Conservation (phyloP, 37 sponge, comb jelly and placozoan genomes). For the Beroe ovata region DNA sequence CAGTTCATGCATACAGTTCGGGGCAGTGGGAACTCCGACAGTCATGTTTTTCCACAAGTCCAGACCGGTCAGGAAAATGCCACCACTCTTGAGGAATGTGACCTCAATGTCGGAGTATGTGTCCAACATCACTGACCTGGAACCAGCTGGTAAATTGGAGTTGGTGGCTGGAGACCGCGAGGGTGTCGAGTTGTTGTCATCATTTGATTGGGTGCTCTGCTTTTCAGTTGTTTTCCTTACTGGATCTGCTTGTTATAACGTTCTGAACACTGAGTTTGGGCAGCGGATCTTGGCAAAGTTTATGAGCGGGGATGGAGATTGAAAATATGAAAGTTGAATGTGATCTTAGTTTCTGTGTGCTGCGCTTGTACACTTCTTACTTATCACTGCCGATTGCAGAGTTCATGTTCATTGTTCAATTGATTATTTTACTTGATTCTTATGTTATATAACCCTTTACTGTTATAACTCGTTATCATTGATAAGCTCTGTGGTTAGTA, state of each 20-base stretch:
- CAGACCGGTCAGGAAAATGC: constrained; percentile 10
- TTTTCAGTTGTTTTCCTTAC: constrained; percentile 16
- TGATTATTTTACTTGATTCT: too few species aligned
- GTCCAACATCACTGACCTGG: constrained; percentile 32
- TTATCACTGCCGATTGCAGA: too few species aligned
- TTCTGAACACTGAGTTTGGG: background rate
- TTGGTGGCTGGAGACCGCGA: background rate
- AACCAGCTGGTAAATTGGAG: background rate
- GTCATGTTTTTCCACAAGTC: constrained; percentile 54
- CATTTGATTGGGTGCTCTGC: constrained; percentile 30
- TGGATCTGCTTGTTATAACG: constrained; percentile 36
- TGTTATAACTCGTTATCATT: too few species aligned
- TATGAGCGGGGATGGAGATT: too few species aligned
- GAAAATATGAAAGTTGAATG: too few species aligned
- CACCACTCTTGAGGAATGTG: background rate
- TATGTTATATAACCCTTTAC: too few species aligned
- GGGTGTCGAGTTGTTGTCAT: constrained; percentile 5
- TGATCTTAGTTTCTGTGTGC: too few species aligned
- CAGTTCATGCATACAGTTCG: constrained; percentile 58
- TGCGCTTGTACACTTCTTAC: too few species aligned
- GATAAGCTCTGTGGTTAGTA: too few species aligned
- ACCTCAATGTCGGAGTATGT: constrained; percentile 6
- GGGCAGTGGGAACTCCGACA: constrained; percentile 49
- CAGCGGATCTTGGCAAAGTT: constrained; percentile 7
- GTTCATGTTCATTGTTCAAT: too few species aligned